Base-by-base conservation (phyloP, 2,888 invertebrate species). In the Frankliniella intonsa region DNA sequence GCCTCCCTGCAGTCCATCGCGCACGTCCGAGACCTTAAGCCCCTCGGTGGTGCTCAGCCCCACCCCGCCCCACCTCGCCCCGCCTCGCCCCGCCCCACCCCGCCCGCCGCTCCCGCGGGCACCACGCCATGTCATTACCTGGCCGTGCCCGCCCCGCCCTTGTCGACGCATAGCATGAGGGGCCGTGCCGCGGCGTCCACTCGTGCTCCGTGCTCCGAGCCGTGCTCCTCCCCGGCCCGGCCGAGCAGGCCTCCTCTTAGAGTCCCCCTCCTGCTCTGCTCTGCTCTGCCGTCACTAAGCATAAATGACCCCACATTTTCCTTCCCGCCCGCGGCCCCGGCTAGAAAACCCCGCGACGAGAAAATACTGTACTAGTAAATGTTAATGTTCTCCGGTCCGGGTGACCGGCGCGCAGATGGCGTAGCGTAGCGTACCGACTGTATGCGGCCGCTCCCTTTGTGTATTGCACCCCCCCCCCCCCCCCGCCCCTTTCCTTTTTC, bases 101-200 rank as follows among this genome's bases (percentile, higher is more conserved):
- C n/a, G n/a, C n/a, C n/a, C 65, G 19, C 69, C 22, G n/a, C n/a
- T n/a, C n/a, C 17, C 55, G 55, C 3, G 69, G 69, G 69, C 69
- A 76, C 69, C 11, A 22, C 22, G 69, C 69, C 69, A 76, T 76
- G 69, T 76, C 69, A 76, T 76, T 76, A 76, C 69, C 69, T 76
- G 69, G 11, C 22, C 69, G n/a, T n/a, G n/a, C 69, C 69, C 11
- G 22, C 69, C 69, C 69, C 69, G 69, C 69, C 69, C 14, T 19
- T 5, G 55, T 19, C 55, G 38, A 38, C 38, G 38, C 38, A 38
- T 38, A 3, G 55, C 55, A 14, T 19, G 5, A 55, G 55, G 8
- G 2, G 22, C 22, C 69, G 69, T 69, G 22, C 69, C 22, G 69
- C 69, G 69, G 69, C 69, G 22, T 22, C 38, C 38, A 38, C 38